Base-by-base conservation (phyloP, 2,888 invertebrate species). In the Aphrophora alni region DNA sequence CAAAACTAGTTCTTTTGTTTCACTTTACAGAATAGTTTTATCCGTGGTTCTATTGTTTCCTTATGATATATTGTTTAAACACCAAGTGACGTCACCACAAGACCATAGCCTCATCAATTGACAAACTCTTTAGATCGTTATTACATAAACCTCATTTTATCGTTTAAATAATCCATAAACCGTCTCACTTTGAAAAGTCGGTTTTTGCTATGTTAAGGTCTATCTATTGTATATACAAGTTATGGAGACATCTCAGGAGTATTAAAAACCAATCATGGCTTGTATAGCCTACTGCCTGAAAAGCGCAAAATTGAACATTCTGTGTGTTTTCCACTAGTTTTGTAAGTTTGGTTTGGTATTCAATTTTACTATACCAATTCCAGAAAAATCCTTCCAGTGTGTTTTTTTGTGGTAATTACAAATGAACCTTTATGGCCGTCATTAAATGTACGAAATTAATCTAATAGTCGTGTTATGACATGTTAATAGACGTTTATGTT, bases 101-200 rank as follows among this genome's bases (percentile, higher is more conserved):
- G 1, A 72, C 72, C 72, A 72, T 72, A n/a, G 5, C 72, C 27
- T 72, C 72, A 17, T 72, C 72, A 4, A 72, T 12, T 1, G 27
- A 14, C 5, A 72, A 33, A 10, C 33, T 33, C 5, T 17, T 5
- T 33, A 2, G 28, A 8, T n/a, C 12, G n/a, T 72, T 14, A 26
- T 72, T 33, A 27, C n/a, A 72, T 72, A 4, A 33, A 10, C 17
- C 7, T 3, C 72, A 72, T 72, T 27, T 72, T 27, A 21, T 72
- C 33, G 17, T 72, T 72, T n/a, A 72, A 72, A 72, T 72, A 72
- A 27, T 72, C 72, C 3, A 72, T 27, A 21, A 72, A n/a, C 27
- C 17, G 26, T 21, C 27, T 26, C 1, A 72, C 33, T 72, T 72
- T 72, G 1, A n/a, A 21, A 2, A 17, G 4, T 8, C 72, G 5